Base-by-base conservation (phyloP, 2,797 vertebrate genomes). In the Bryconaethiops microstoma region DNA sequence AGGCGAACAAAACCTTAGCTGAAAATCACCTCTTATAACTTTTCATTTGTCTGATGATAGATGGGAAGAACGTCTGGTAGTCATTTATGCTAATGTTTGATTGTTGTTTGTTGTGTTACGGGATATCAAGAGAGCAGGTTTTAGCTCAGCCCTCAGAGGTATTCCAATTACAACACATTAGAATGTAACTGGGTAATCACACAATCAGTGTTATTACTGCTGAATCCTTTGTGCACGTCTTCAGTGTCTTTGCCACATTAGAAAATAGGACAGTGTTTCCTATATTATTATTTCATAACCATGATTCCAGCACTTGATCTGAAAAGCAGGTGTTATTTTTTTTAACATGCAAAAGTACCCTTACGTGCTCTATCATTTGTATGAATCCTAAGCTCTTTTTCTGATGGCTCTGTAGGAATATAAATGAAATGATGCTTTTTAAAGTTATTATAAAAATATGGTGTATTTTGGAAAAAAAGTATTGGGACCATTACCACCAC, bases 11-110 rank as follows among this genome's bases (percentile, higher is more conserved):
- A 68, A 35, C 10, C 63, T 77, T 29, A 5, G 17, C 75, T 68
- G 25, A 68, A 67, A 67, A 68, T 67, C 60, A 50, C 74, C 50
- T 69, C 65, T 12, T 54, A 45, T 70, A 76, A 71, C 68, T 70
- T 82, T 77, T 77, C 70, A 62, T 77, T 81, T 64, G 74, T 55
- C 76, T n/a, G 67, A 74, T 81, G 67, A 76, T 54, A 52, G 55
- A 80, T 70, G 65, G 70, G 35, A 35, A 64, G 74, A 82, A 77
- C 57, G 21, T 81, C 79, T 81, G 79, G 55, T 76, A 70, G 59
- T 72, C 48, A 82, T 82, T 82, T 65, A 77, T 72, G 64, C 25
- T 64, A 69, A 64, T 72, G 65, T 55, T 67, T 72, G 59, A 77
- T 72, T 77, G 79, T 54, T 19, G 74, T 35, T 74, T 64, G 40